Conservation (phyloP, 1,140 invertebrate genomes). For the Phocides pigmalion region DNA sequence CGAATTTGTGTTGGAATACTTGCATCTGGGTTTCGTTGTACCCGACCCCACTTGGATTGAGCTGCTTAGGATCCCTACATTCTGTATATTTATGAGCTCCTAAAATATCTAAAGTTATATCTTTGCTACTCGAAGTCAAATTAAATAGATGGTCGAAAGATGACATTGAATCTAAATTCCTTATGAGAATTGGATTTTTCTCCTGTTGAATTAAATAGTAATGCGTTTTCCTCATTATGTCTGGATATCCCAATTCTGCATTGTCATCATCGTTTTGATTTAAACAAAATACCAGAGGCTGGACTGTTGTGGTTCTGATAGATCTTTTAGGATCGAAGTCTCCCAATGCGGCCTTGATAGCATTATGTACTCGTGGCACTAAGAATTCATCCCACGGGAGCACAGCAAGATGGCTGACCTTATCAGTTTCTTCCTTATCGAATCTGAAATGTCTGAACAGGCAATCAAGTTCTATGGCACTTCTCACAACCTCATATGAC, state of each 20-base stretch:
- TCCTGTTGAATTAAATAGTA: constrained; percentile 69
- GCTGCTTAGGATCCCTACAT: constrained; percentile 72
- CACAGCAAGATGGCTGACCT: constrained; percentile 83
- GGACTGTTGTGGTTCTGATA: constrained; percentile 57
- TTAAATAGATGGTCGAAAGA: constrained; percentile 76
- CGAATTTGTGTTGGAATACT: constrained; percentile 78
- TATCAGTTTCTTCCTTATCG: constrained; percentile 74
- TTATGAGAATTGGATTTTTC: constrained; percentile 59
- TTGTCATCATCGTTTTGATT: constrained; percentile 80
- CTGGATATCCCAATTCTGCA: constrained; percentile 72
- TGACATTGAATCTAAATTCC: constrained; percentile 76
- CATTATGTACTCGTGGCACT: constrained; percentile 84
- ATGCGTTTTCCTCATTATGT: constrained; percentile 79
- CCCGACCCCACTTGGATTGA: constrained; percentile 61
- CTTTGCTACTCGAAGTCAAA: constrained; percentile 54
- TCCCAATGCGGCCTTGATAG: constrained; percentile 68
- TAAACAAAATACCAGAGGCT: constrained; percentile 72
- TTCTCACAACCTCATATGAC: constrained; percentile 74
- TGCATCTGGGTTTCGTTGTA: constrained; percentile 81
- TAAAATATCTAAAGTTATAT: constrained; percentile 58
- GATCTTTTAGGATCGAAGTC: constrained; percentile 73
- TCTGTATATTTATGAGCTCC: constrained; percentile 78
- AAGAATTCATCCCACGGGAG: constrained; percentile 88
- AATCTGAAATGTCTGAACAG: constrained; percentile 81
- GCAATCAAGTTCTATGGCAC: constrained; percentile 87